A percentile compares a stretch with the other conserved stretches of the same genome.
These are phyloP conservation scores for Monopis laevigella DNA, from an alignment of 2,888 invertebrate genomes.

Conservation along the genomic window DNA sequence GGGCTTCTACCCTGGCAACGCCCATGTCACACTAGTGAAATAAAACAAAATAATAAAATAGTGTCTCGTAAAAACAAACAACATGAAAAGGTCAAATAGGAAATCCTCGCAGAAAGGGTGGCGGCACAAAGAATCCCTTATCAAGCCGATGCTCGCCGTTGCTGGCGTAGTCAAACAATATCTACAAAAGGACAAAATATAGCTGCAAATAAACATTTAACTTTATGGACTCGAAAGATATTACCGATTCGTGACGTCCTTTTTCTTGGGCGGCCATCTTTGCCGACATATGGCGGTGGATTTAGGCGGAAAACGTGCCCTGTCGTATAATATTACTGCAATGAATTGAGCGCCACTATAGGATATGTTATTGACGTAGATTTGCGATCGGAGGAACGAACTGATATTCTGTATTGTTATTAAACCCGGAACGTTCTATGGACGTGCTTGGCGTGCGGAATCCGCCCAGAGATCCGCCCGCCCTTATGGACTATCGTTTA, in stretches of 20 bases:
- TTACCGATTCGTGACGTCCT: constrained; percentile 67
- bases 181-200: constrained; percentile 64
- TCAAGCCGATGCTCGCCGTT: constrained; percentile 23
- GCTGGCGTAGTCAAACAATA: constrained; percentile 57
- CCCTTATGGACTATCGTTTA: constrained; percentile 62
- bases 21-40: constrained; percentile 10
- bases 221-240: constrained; percentile 67
- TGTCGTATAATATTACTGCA: constrained; percentile 65
- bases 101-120: constrained; percentile 12
- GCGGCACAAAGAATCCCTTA: constrained; percentile 7
- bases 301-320: constrained; percentile 66
- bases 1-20: constrained; percentile 8
- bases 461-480: constrained; percentile 21
- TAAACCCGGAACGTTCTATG: constrained; percentile 49
- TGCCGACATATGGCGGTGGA: constrained; percentile 67
- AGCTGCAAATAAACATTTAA: constrained; percentile 67
- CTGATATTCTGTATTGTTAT: constrained; percentile 68
- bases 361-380: constrained; percentile 68
- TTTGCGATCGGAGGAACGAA: constrained; percentile 68
- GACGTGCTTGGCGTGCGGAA: constrained; percentile 51
- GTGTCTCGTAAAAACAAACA: constrained; percentile 10
- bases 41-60: constrained; percentile 15
- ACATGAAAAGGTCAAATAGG: constrained; percentile 6
- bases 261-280: constrained; percentile 66
- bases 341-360: constrained; percentile 65